Evolutionary conservation across 1,140 invertebrate genomes (phyloP).

Genomic region (Neoseiulus cucumeris): DNA sequence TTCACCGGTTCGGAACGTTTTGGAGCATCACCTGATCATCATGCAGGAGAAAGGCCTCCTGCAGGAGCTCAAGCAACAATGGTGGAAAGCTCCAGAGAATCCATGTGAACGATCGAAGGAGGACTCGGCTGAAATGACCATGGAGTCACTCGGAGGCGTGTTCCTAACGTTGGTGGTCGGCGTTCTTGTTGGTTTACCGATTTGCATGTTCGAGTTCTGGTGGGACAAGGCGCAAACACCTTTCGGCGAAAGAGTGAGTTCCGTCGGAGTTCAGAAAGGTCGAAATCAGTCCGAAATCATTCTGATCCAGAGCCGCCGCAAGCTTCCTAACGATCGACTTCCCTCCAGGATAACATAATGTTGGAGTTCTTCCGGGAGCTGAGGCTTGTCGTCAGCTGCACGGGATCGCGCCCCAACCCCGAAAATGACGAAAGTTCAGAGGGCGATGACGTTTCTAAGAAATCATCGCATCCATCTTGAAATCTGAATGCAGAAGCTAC

Average conservation of each 20-base stretch:
- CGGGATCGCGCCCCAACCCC: neutral
- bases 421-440: neutral
- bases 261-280: too few relatives aligned
- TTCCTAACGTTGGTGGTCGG: slow-evolving; percentile 31
- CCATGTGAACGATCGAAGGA: slow-evolving; percentile 24
- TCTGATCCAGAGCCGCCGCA: too few relatives aligned
- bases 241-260: neutral
- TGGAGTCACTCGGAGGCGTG: slow-evolving; percentile 25
- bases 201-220: slow-evolving; percentile 27
- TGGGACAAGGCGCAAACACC: slow-evolving; percentile 21
- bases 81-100: slow-evolving; percentile 27
- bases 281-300: neutral
- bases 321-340: too few relatives aligned
- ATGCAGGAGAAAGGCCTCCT: slow-evolving; percentile 29
- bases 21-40: slow-evolving; percentile 22
- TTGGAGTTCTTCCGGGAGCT: neutral
- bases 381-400: neutral
- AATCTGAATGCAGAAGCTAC: too few relatives aligned
- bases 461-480: too few relatives aligned
- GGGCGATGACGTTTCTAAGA: neutral
- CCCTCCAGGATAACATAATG: neutral
- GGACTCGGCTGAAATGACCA: slow-evolving; percentile 12
- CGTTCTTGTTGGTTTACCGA: slow-evolving; percentile 23
- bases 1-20: slow-evolving; percentile 26
- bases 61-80: slow-evolving; percentile 26